Evolutionary conservation across 2,113 vertebrate genomes (phyloP), one percentile per base, ranked within the genome.

Genomic region (Onychostruthus taczanowskii): DNA sequence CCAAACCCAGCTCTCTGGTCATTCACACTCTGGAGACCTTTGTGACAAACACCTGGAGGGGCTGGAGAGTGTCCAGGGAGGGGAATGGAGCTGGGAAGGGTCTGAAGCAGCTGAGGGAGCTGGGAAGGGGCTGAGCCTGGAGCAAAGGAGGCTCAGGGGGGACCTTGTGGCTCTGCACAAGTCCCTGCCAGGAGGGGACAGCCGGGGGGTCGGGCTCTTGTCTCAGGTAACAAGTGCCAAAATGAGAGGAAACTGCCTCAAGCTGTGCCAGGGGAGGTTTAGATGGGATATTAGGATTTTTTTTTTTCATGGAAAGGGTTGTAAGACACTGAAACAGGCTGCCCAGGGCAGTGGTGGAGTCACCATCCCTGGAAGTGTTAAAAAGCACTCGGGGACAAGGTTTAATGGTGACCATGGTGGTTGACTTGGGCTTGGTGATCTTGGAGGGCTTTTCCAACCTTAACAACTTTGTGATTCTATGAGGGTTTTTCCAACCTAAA

Each of bases 171-270:
- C 52, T 67, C 77, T 74, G 68, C 44, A 67, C 68, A 44, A 33
- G 0, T 50, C 31, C 30, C 58, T 64, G 59, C 0, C 27, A 74
- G 52, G 69, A 82, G 46, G 13, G 37, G 37, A 15, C 16, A 74
- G 37, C 19, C 0, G 0, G 13, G 24, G 16, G 27, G 7, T 41
- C 0, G 0, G 31, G 5, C 10, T 67, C 5, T 67, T 7, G 7
- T 61, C 3, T 2, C 28, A 26, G 39, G 61, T 17, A 19, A 52
- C 46, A 61, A 37, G 31, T 12, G 18, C 23, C 63, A 78, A 50
- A 31, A 52, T 3, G 18, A 59, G 53, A 52, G 16, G 52, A 3
- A 67, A 74, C 3, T 1, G 33, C 7, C 52, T 58, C 61, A 52
- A 2, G 23, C 12, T 52, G 52, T 3, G 5, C 52, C 33, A 66